Evolutionary conservation across 2,113 vertebrate genomes (phyloP).

Genomic region (Podarcis raffonei): DNA sequence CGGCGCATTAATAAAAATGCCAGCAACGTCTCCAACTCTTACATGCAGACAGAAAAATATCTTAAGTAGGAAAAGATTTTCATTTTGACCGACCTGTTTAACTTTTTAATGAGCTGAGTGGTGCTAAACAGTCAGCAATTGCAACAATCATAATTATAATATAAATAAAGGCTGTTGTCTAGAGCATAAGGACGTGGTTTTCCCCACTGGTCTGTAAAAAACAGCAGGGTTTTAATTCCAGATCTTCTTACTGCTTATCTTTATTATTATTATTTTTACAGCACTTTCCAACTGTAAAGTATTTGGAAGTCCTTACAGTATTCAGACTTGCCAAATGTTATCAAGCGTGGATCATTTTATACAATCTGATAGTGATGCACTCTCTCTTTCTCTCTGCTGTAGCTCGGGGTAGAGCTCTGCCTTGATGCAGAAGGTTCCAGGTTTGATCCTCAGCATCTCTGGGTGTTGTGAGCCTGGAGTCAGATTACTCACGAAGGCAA

Average conservation of each 20-base stretch:
- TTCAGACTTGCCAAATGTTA: neutral
- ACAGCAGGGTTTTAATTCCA: neutral
- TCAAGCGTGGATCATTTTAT: neutral
- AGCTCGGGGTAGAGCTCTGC: too few relatives aligned
- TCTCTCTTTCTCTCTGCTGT: neutral
- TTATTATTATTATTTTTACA: neutral
- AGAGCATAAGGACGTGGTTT: constrained; percentile 4
- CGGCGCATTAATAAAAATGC: constrained; percentile 42
- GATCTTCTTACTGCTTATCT: neutral
- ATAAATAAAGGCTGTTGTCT: constrained; percentile 37
- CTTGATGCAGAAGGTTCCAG: too few relatives aligned
- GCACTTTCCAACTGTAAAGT: neutral
- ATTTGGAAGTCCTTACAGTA: neutral
- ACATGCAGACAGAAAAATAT: constrained; percentile 31
- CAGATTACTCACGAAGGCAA: too few relatives aligned
- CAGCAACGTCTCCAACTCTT: constrained; percentile 30
- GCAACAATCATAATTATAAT: constrained; percentile 43
- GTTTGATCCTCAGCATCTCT: too few relatives aligned
- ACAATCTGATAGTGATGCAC: neutral
- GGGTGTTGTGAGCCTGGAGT: too few relatives aligned
- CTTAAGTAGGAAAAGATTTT: constrained; percentile 49
- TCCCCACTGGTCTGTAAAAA: neutral
- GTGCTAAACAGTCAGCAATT: constrained; percentile 38
- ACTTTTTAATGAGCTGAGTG: constrained; percentile 53
- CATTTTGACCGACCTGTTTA: constrained; percentile 54